Conservation (phyloP, 2,888 invertebrate genomes). For the Torymus texanus region DNA sequence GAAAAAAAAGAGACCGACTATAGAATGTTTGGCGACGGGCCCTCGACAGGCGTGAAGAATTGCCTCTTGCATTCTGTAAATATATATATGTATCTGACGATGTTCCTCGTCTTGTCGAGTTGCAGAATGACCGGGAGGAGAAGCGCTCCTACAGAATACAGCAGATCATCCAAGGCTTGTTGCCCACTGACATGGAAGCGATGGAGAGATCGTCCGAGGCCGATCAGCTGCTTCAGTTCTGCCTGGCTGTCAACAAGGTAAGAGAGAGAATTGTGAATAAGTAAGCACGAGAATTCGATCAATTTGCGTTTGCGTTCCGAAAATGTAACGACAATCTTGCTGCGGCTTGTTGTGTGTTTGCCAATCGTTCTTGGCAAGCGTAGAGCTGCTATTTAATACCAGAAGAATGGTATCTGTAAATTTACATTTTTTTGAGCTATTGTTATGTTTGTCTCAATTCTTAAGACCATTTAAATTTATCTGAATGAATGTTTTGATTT, state of each 20-base stretch:
- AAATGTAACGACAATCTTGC: too few species aligned
- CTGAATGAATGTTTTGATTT: too few species aligned
- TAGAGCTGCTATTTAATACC: too few species aligned
- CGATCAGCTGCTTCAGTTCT: conserved; percentile 74
- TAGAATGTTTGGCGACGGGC: conserved; percentile 15
- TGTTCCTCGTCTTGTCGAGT: conserved; percentile 25
- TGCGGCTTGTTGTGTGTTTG: too few species aligned
- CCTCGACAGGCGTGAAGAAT: conserved; percentile 15
- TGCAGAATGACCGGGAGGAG: conserved; percentile 73
- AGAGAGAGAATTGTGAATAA: not conserved
- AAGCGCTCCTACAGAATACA: conserved; percentile 71
- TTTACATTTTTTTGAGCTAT: too few species aligned
- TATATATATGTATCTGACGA: not conserved
- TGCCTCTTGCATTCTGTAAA: conserved; percentile 5
- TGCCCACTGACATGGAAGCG: conserved; percentile 73
- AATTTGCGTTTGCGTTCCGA: too few species aligned
- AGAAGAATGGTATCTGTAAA: too few species aligned
- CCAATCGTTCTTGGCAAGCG: too few species aligned
- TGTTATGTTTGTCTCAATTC: too few species aligned
- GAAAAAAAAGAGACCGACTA: not conserved
- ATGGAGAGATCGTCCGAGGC: conserved; percentile 72
- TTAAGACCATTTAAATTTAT: too few species aligned
- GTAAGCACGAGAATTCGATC: too few species aligned
- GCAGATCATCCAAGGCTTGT: conserved; percentile 71
- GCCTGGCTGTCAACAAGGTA: conserved; percentile 74